Evolutionary conservation across 1,140 invertebrate genomes (phyloP), one percentile per base, ranked within the genome.

Genomic region (Lepidurus packardi): DNA sequence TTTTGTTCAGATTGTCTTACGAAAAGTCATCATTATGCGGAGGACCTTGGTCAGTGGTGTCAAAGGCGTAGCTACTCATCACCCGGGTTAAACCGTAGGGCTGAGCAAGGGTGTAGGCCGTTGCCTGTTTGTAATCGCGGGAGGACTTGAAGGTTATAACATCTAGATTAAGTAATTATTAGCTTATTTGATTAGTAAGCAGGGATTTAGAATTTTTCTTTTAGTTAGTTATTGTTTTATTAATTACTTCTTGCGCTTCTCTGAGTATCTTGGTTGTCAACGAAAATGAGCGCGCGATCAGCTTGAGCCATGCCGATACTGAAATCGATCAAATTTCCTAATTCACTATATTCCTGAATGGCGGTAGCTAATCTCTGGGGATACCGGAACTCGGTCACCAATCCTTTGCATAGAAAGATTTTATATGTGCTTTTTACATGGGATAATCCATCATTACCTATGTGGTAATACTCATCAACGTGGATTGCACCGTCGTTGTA

Each of bases 381-480:
- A 81, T 88, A 90, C 79, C 86, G 90, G 84, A 94, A 95, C 83
- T 95, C 93, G 0, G 92, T 93, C 7, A 94, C 91, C 16, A 47
- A 47, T 16, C 10, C 16, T 65, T n/a, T 7, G 24, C 0, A 13
- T 45, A 4, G 16, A n/a, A 24, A 53, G 25, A 7, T 41, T 41
- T 9, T 11, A 1, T n/a, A 45, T 21, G 11, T n/a, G 21, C 11
- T 47, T 3, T 16, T 47, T 78, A 3, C 21, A 43, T 9, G 4
- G 10, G 16, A 43, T 25, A 43, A 7, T n/a, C 34, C 87, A 86
- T 80, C 85, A 89, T 85, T 16, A 80, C 79, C 79, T 34, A 73
- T 80, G 21, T 80, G 65, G 76, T 78, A 80, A 73, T 80, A 80
- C 44, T 80, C 76, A 43, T 78, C 76, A 34, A 80, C 79, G 78